Evolutionary conservation across 2,113 vertebrate genomes (phyloP), one percentile per base, ranked within the genome.

Genomic region (Porphyrio hochstetteri): DNA sequence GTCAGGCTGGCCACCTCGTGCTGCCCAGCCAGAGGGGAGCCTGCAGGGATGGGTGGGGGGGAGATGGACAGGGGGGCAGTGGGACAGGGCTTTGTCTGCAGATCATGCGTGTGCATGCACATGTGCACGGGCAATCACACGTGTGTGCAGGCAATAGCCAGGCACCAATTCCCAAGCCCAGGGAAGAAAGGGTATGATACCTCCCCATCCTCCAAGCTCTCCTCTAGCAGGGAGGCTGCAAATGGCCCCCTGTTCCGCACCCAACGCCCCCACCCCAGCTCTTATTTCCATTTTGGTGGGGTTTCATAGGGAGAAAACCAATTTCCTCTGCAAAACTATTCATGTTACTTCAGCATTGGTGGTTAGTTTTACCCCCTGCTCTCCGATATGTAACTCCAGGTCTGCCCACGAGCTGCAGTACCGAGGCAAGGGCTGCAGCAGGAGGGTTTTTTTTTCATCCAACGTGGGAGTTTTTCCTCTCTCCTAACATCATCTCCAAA

Each of bases 21-120:
- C 91, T 0, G 97, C 82, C 98, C 98, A 98, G 31, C 97, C 95
- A 0, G 91, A 29, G 19, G 96, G 98, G 89, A 97, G 96, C 97
- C 98, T 98, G 95, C 4, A 38, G 95, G 76, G 29, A 96, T 35
- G 11, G 3, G 13, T 4, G 25, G 25, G 52, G 42, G 44, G 17
- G 44, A 46, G 44, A 46, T 46, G 44, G 44, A 46, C 44, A 46
- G 44, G 17, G 27, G 25, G 28, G 50, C 50, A 25, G 50, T 14
- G 28, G 4, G 3, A 1, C 6, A 12, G 33, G 19, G 44, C 17
- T 48, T 5, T 35, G 1, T 4, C 33, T 69, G 0, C 0, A 25
- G 19, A 0, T 13, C 31, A 10, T 2, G 4, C 0, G 0, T 12
- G 40, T 7, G 42, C 44, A 13, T 2, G 23, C n/a, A 27, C 42